Evolutionary conservation across 2,797 vertebrate species (phyloP).

Genomic region (Eulemur mongoz): DNA sequence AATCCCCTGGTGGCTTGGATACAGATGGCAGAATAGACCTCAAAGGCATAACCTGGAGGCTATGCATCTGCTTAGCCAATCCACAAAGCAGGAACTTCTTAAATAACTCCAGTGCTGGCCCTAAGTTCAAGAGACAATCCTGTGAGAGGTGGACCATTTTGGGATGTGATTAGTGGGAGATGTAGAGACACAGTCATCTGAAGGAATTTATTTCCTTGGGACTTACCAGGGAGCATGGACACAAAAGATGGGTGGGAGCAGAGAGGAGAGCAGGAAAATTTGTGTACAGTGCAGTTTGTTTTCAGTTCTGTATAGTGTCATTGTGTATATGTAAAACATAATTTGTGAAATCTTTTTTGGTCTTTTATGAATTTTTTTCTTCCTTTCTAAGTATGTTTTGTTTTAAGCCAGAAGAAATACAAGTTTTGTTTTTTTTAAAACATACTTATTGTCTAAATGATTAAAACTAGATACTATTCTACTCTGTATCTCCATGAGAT

Average conservation of each 20-base stretch:
- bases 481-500: not conserved
- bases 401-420: not conserved
- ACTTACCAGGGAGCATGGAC: not conserved
- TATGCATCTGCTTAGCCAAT: not conserved
- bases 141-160: not conserved
- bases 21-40: slow-evolving; percentile 15
- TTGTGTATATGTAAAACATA: slow-evolving; percentile 59
- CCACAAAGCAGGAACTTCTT: not conserved
- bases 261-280: not conserved
- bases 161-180: not conserved
- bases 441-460: not conserved
- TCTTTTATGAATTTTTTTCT: slow-evolving; percentile 45
- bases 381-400: slow-evolving; percentile 12
- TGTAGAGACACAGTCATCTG: not conserved
- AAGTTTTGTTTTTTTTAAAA: not conserved
- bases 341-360: slow-evolving; percentile 65
- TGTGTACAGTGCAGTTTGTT: slow-evolving; percentile 57
- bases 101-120: not conserved
- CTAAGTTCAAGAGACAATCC: not conserved
- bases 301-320: slow-evolving; percentile 57
- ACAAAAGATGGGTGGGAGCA: slow-evolving; percentile 53
- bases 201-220: not conserved
- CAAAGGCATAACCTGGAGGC: not conserved
- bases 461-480: not conserved
- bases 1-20: not conserved